Conservation (phyloP, 2,888 invertebrate genomes). For the Synanthedon vespiformis region DNA sequence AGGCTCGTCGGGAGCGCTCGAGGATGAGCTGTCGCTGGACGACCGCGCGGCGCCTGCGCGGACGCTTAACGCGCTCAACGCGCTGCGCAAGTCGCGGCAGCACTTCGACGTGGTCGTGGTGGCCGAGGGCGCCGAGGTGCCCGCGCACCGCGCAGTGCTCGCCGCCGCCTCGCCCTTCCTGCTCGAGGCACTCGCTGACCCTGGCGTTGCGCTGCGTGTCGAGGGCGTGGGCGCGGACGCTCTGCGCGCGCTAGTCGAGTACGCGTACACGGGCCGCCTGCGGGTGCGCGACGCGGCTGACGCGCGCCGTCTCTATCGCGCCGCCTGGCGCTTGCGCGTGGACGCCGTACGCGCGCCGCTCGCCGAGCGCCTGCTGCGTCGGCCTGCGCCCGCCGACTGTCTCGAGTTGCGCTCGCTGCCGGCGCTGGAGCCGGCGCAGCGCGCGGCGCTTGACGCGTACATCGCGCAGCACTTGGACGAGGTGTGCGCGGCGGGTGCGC, state of each 20-base stretch:
- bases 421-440: constrained; percentile 70
- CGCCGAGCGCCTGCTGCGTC: constrained; percentile 76
- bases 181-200: constrained; percentile 74
- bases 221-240: constrained; percentile 61
- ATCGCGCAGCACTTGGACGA: constrained; percentile 76
- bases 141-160: constrained; percentile 83
- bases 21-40: constrained; percentile 52
- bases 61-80: constrained; percentile 77
- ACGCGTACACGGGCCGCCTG: constrained; percentile 83
- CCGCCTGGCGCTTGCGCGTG: constrained; percentile 84
- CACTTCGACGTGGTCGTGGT: constrained; percentile 89
- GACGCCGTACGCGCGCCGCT: constrained; percentile 78
- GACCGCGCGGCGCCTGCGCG: constrained; percentile 72
- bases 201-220: constrained; percentile 21
- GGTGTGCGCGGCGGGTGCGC: constrained; percentile 73
- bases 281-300: constrained; percentile 53
- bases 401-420: constrained; percentile 73
- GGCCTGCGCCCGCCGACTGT: constrained; percentile 70
- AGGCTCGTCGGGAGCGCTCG: constrained; percentile 25
- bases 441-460: constrained; percentile 72
- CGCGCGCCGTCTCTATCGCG: constrained; percentile 82
- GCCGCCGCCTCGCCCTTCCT: constrained; percentile 83
- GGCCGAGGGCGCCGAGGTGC: constrained; percentile 77
- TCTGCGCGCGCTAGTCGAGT: constrained; percentile 82
- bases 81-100: constrained; percentile 84